Base-by-base conservation (phyloP, 2,113 vertebrate genomes). In the Monopterus albus region DNA sequence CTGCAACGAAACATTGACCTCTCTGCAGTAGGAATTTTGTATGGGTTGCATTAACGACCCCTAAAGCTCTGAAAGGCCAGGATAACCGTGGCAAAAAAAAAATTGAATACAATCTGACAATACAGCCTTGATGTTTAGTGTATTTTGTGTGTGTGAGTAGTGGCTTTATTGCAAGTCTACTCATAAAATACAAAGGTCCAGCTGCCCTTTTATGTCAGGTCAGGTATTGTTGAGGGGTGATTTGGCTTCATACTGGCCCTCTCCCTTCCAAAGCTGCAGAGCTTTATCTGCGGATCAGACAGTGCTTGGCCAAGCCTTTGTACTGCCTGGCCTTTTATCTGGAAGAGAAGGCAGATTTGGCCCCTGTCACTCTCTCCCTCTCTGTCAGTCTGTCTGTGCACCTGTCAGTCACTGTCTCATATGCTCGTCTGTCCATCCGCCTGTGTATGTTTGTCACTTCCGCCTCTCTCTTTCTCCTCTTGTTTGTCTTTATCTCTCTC, bases 251-350 rank as follows among this genome's bases (percentile, higher is more conserved):
- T 75, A 53, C 79, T 60, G 65, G 62, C 53, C 35, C 73, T 80
- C 73, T 78, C 57, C 49, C 63, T 70, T 83, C 83, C 85, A 84
- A 79, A 82, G 79, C 87, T 81, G 82, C 80, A 81, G 78, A 77
- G 86, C 78, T 77, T 89, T 90, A 92, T 91, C 91, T 84, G 70
- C 9, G 42, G 87, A 92, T 92, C 87, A 87, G 78, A 87, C 57
- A 26, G 75, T 18, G 75, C 75, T 78, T 14, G 74, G 84, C 86
- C 84, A 76, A 82, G 86, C 78, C 88, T 91, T 91, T 91, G 88
- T 89, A 74, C 71, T 53, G 62, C 45, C 72, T 67, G 72, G 72
- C 71, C 87, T 91, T 89, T 92, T 85, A 92, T 92, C 77, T 81
- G 67, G 58, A 62, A 79, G 82, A 68, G 75, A 83, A 72, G 82